These are phyloP conservation scores for Philaenus spumarius DNA, from an alignment of 1,140 invertebrate species.

Conservation along the genomic window DNA sequence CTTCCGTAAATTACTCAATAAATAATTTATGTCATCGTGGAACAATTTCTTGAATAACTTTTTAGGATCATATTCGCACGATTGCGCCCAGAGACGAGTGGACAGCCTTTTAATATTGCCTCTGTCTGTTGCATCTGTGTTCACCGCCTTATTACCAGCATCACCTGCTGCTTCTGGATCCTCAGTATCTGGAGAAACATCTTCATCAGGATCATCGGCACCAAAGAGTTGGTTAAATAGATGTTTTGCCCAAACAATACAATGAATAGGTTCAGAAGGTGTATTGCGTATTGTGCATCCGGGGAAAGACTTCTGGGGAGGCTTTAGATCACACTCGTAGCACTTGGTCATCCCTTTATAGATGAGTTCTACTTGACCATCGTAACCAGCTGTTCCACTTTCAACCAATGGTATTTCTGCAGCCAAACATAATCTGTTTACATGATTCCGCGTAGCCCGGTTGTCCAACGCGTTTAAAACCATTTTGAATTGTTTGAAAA, in stretches of 20 bases:
- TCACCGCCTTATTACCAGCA: no score
- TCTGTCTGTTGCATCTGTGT: no score
- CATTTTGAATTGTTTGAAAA: slow-evolving; percentile 86
- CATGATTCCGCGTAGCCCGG: slow-evolving; percentile 91
- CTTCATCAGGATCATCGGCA: no score
- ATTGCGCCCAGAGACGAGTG: no score
- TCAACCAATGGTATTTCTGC: slow-evolving; percentile 91
- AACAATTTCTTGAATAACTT: no score
- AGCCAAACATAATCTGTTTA: slow-evolving; percentile 97
- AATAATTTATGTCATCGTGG: no score
- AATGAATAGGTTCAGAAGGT: slow-evolving; percentile 98
- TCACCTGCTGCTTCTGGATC: no score
- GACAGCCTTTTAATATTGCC: no score
- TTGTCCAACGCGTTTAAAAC: slow-evolving; percentile 99
- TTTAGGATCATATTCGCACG: no score
- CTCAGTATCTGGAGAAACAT: no score
- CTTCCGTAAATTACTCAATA: no score
- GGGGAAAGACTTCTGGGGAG: slow-evolving; percentile 87
- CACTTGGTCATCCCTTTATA: slow-evolving; percentile 89
- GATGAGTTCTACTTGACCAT: slow-evolving; percentile 86
- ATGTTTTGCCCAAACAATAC: slow-evolving; percentile 99
- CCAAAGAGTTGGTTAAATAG: slow-evolving; percentile 76
- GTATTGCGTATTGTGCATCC: slow-evolving; percentile 99
- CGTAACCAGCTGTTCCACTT: slow-evolving; percentile 95
- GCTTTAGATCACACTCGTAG: slow-evolving; percentile 94